These are phyloP conservation scores for Catajapyx aquilonaris DNA, from an alignment of 1,140 invertebrate species.

Conservation along the genomic window DNA sequence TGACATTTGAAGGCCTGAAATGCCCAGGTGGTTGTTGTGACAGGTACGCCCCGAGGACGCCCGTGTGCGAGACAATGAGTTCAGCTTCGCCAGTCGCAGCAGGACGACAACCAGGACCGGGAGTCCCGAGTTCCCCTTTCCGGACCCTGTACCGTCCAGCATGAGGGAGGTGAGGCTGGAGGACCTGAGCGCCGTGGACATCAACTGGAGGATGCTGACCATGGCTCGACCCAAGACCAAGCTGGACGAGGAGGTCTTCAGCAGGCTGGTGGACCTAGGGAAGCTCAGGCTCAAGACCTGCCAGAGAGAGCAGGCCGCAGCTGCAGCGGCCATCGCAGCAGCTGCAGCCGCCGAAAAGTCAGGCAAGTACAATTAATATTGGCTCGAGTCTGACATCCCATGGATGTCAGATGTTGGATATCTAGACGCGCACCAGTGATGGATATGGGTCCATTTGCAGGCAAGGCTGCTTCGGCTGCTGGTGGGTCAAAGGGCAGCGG, in stretches of 20 bases:
- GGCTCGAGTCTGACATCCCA: too few species aligned
- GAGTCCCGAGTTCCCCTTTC: conserved; percentile 16
- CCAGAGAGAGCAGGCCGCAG: conserved; percentile 36
- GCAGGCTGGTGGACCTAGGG: conserved; percentile 54
- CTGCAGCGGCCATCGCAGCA: conserved; percentile 29
- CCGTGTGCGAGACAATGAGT: conserved; percentile 37
- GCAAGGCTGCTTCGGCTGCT: too few species aligned
- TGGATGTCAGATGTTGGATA: too few species aligned
- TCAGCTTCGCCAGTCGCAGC: conserved; percentile 26
- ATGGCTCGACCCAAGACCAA: conserved; percentile 56
- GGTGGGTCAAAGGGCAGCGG: conserved; percentile 53
- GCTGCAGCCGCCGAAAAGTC: conserved; percentile 7
- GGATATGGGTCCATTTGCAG: too few species aligned
- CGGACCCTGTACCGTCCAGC: conserved; percentile 57
- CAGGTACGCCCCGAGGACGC: conserved; percentile 31
- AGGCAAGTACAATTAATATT: too few species aligned
- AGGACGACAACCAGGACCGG: conserved; percentile 5
- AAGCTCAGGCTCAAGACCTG: conserved; percentile 49
- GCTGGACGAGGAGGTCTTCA: conserved; percentile 70
- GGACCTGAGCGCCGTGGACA: conserved; percentile 62
- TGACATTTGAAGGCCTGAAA: conserved; percentile 5
- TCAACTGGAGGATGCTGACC: conserved; percentile 83
- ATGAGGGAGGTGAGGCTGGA: conserved; percentile 55
- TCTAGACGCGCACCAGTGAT: too few species aligned
- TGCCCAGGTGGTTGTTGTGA: conserved; percentile 4